A percentile compares a stretch with the other conserved stretches of the same genome.
Conservation (phyloP, 2,113 vertebrate species). For the Ranitomeya variabilis region DNA sequence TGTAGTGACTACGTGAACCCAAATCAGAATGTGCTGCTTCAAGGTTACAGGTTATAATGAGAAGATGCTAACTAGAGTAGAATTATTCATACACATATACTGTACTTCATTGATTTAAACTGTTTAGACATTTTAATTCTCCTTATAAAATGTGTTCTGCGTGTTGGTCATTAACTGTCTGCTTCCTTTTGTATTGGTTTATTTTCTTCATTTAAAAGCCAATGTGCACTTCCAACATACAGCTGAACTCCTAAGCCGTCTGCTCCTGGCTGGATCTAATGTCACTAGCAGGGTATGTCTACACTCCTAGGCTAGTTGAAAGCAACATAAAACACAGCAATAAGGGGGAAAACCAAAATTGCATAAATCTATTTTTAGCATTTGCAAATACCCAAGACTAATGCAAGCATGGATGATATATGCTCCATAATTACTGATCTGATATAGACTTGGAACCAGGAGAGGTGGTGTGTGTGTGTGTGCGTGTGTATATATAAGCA, state of each 20-base stretch:
- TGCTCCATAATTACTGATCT: not conserved
- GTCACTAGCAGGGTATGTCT: conserved; percentile 74
- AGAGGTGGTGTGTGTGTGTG: no score
- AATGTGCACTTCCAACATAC: conserved; percentile 83
- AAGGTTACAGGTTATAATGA: not conserved
- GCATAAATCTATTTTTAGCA: not conserved
- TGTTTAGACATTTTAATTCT: not conserved
- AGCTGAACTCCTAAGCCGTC: conserved; percentile 77
- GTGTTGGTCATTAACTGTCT: not conserved
- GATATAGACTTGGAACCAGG: no score
- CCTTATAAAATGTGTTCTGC: not conserved
- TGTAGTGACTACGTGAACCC: not conserved
- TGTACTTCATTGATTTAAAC: not conserved
- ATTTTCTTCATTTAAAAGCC: conserved; percentile 63
- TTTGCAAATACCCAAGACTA: not conserved
- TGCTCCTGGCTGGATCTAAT: conserved; percentile 77
- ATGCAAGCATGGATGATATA: no score
- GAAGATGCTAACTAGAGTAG: not conserved
- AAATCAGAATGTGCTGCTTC: not conserved
- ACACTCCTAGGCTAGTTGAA: not conserved
- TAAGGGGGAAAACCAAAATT: not conserved
- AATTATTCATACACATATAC: not conserved
- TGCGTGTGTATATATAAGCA: no score
- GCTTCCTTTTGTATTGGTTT: not conserved
- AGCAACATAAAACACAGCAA: not conserved